These are phyloP conservation scores for Rousettus leschenaultii DNA, from an alignment of 2,113 vertebrate genomes.

Conservation along the genomic window DNA sequence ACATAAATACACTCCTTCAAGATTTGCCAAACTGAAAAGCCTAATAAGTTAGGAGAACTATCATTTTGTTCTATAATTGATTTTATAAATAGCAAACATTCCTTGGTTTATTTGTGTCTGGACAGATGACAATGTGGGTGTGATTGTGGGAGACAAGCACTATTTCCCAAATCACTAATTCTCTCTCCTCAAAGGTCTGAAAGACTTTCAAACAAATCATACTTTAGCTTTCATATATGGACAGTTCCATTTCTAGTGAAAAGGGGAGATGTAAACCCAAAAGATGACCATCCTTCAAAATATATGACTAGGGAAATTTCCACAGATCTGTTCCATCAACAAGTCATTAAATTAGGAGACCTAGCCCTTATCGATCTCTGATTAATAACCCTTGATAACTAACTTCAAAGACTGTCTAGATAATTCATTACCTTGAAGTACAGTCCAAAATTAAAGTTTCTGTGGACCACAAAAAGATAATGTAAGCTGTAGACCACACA, in stretches of 20 bases:
- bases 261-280: neutral
- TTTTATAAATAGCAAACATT: neutral
- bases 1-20: neutral
- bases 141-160: neutral
- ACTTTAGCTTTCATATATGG: neutral
- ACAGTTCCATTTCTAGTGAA: neutral
- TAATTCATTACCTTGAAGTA: neutral
- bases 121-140: neutral
- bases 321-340: neutral
- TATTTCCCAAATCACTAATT: neutral
- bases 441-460: neutral
- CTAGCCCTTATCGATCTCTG: rapidly evolving
- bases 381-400: neutral
- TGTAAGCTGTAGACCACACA: neutral
- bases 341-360: neutral
- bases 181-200: neutral
- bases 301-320: neutral
- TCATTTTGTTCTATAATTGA: neutral
- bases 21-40: neutral
- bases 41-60: neutral
- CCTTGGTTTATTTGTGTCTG: neutral
- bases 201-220: neutral
- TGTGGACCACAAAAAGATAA: neutral
- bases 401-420: neutral
- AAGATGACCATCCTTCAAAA: neutral